Percentiles rank a stretch among this genome's conserved stretches.
Conservation (phyloP, 2,888 invertebrate genomes). For the Pseudococcus jackbeardsleyi region DNA sequence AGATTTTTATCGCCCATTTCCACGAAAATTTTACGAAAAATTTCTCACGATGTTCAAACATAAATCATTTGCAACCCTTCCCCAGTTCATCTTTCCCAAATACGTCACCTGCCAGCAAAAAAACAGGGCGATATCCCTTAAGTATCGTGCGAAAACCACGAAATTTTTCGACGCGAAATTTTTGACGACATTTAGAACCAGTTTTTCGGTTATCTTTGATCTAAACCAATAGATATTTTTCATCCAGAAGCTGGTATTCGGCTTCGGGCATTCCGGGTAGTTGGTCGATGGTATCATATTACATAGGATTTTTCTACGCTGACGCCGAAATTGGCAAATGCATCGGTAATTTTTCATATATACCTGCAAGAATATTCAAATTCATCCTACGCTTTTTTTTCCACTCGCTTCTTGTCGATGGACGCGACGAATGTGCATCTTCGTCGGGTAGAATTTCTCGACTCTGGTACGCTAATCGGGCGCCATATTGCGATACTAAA, state of each 20-base stretch:
- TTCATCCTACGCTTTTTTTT: constrained; percentile 41
- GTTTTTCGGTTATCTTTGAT: constrained; percentile 37
- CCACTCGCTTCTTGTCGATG: not conserved
- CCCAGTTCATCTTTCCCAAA: not conserved
- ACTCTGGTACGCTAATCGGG: not conserved
- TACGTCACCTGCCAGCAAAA: not conserved
- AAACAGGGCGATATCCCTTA: not conserved
- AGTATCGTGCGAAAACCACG: not conserved
- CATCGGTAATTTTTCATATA: constrained; percentile 28
- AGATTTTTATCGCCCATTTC: too few species aligned
- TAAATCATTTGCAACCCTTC: not conserved
- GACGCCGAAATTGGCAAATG: constrained; percentile 30
- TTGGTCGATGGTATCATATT: constrained; percentile 14
- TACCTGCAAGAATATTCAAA: constrained; percentile 10
- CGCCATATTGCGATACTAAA: constrained; percentile 22
- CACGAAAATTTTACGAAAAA: too few species aligned
- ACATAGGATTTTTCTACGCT: constrained; percentile 26
- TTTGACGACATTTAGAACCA: constrained; percentile 25
- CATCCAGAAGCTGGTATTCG: not conserved
- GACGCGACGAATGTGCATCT: not conserved
- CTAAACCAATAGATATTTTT: not conserved
- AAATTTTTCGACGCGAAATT: not conserved
- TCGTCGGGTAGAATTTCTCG: not conserved
- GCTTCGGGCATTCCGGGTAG: constrained; percentile 12
- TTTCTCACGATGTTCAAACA: too few species aligned